Evolutionary conservation across 2,113 vertebrate genomes (phyloP), one percentile per base, ranked within the genome.

Genomic region (Dermatemys mawii): DNA sequence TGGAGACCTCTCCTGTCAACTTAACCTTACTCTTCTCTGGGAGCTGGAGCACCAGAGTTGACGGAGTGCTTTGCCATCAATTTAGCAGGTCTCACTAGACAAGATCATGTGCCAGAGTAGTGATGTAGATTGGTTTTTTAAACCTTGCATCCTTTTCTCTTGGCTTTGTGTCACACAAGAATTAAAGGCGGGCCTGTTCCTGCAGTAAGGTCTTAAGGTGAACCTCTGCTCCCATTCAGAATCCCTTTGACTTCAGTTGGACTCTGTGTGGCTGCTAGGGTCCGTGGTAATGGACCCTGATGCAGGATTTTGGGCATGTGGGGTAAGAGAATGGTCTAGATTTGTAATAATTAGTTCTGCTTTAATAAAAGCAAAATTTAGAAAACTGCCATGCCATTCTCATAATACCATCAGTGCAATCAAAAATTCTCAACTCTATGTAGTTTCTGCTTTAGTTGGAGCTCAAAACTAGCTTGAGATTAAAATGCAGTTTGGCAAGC

Each of bases 211-310:
- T 38, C n/a, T 5, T 70, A 70, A 70, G 19, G 17, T 70, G 63
- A 70, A 38, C n/a, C 63, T 38, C n/a, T 38, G 38, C 0, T 13
- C 11, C 2, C 21, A 46, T 60, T 4, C 32, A 70, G n/a, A 70
- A 70, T 70, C 63, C 63, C 63, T 4, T 21, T 70, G n/a, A 38
- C 63, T 70, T 38, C 17, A 21, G 4, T 44, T 27, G 32, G 53
- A 73, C 76, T 75, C 11, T 27, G 38, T 73, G 38, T 49, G 5
- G 75, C 54, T 9, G 1, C 46, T 6, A 11, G 32, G 12, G 4
- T 21, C 29, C 0, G 4, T 3, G 0, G 8, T 4, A 26, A 46
- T 2, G 0, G 38, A 13, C n/a, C 35, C n/a, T 2, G 1, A 1
- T 14, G 2, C 2, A 4, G 26, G 73, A 55, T 2, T 1, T 0